phyloP scores from a whole-genome alignment of 2,113 vertebrate genomes.

The Colius striatus region DNA sequence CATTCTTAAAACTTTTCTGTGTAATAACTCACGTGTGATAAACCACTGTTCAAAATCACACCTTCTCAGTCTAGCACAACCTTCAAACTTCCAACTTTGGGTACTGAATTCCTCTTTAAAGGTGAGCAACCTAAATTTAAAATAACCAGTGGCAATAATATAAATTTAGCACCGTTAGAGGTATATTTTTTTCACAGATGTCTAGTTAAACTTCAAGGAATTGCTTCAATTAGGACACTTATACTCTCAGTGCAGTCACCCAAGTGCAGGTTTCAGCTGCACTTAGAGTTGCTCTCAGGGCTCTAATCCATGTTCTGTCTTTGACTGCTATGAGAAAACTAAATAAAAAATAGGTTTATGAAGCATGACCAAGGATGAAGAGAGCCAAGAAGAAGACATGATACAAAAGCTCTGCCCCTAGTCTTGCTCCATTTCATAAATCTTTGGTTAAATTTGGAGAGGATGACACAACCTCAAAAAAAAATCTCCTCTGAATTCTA shows the following conservation, averaged over 20 bases:
- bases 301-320: background rate
- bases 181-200: background rate
- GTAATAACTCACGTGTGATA: background rate
- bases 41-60: background rate
- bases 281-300: background rate
- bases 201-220: background rate
- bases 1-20: background rate
- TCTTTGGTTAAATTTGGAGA: background rate
- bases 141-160: background rate
- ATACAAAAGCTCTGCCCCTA: background rate
- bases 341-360: background rate
- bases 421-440: background rate
- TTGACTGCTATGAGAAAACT: background rate
- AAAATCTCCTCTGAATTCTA: background rate
- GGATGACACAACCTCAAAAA: background rate
- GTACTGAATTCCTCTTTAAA: background rate
- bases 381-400: background rate
- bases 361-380: background rate
- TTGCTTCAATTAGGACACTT: background rate
- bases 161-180: slow-evolving; percentile 4
- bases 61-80: background rate
- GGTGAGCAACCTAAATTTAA: background rate
- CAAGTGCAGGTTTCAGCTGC: background rate
- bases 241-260: background rate
- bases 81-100: background rate